Conservation (phyloP, 2,797 vertebrate species). For the Lates japonicus region DNA sequence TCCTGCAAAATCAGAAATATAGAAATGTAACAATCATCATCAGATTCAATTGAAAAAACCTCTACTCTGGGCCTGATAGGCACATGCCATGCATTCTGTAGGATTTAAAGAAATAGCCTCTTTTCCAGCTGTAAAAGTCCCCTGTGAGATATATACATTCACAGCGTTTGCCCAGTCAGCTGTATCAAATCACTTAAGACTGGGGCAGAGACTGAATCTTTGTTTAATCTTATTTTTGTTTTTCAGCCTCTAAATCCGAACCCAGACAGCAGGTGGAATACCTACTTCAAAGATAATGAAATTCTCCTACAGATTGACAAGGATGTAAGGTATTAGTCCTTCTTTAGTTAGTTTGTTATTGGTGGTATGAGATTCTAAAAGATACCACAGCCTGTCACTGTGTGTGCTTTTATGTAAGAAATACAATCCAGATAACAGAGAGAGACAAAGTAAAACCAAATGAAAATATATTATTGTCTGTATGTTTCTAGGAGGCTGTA, state of each 20-base stretch:
- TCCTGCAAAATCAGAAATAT: no score
- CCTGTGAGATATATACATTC: no score
- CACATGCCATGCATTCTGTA: no score
- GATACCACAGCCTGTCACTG: background rate
- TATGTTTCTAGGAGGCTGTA: slow-evolving; percentile 90
- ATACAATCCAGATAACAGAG: background rate
- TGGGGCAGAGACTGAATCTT: background rate
- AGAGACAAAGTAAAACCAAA: no score
- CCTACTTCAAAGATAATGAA: slow-evolving; percentile 98
- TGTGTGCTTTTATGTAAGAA: background rate
- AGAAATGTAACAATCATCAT: no score
- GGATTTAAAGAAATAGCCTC: no score
- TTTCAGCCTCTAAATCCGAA: slow-evolving; percentile 95
- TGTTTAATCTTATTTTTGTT: background rate
- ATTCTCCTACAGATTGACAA: slow-evolving; percentile 99
- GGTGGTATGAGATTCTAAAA: background rate
- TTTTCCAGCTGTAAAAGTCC: no score
- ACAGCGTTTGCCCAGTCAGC: no score
- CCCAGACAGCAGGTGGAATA: slow-evolving; percentile 98
- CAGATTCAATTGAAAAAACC: no score
- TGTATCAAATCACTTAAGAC: no score
- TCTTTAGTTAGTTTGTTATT: background rate
- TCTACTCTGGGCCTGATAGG: no score
- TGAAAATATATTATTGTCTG: background rate
- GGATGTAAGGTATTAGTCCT: slow-evolving; percentile 91